Conservation (phyloP, 2,113 vertebrate genomes). For the Catagonus wagneri region DNA sequence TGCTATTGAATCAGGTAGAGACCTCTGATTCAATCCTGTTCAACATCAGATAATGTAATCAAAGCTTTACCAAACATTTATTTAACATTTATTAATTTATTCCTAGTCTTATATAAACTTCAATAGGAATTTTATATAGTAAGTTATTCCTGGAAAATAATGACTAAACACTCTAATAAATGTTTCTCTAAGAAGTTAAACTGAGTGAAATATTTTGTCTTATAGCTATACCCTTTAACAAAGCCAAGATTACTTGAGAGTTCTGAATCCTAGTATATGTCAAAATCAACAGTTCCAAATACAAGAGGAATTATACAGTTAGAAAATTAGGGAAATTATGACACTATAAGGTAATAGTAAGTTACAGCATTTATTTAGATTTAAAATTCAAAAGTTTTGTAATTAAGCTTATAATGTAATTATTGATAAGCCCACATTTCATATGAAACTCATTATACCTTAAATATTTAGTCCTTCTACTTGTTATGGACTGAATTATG, state of each 20-base stretch:
- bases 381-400: not conserved
- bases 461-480: not conserved
- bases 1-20: not conserved
- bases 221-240: not conserved
- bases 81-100: not conserved
- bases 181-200: constrained; percentile 21
- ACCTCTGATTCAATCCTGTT: not conserved
- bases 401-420: not conserved
- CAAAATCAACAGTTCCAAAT: not conserved
- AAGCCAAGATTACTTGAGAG: not conserved
- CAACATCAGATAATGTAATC: not conserved
- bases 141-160: not conserved
- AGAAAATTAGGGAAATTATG: not conserved
- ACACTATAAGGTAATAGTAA: not conserved
- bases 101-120: not conserved
- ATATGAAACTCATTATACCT: not conserved
- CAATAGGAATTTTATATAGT: not conserved
- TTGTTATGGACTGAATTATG: not conserved
- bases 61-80: not conserved
- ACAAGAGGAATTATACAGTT: not conserved
- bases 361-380: not conserved
- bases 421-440: not conserved
- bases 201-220: not conserved
- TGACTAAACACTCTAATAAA: not conserved
- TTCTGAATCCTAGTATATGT: not conserved